A percentile compares a stretch with the other conserved stretches of the same genome.
Evolutionary conservation across 2,888 invertebrate species (phyloP).

Genomic region (Aleiodes leptofemur): DNA sequence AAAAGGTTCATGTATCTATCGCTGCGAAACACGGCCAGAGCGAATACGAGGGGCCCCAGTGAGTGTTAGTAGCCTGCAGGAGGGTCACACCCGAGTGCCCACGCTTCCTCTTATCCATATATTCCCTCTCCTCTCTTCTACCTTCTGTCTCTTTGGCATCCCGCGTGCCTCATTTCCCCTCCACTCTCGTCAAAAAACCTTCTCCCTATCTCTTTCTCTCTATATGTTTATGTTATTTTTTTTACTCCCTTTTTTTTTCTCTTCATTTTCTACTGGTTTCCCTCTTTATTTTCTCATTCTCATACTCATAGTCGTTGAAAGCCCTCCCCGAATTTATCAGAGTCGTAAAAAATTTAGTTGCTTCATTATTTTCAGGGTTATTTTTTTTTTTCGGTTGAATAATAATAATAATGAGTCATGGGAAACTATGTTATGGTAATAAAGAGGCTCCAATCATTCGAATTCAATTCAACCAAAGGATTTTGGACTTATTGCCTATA

Average conservation of each 20-base stretch:
- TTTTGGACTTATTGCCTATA: too few relatives aligned
- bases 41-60: conserved; percentile 60
- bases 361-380: background rate
- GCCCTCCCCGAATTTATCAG: too few relatives aligned
- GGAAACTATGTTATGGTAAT: too few relatives aligned
- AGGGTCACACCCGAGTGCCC: conserved; percentile 74
- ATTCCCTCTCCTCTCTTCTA: conserved; percentile 53
- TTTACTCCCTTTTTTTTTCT: background rate
- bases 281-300: too few relatives aligned
- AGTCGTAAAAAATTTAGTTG: too few relatives aligned
- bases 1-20: conserved; percentile 34
- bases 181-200: conserved; percentile 3
- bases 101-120: conserved; percentile 73
- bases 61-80: conserved; percentile 65
- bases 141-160: conserved; percentile 52
- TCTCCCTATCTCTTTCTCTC: conserved; percentile 50
- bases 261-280: conserved; percentile 4
- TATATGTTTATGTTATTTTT: conserved; percentile 18
- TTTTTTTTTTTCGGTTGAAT: too few relatives aligned
- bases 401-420: too few relatives aligned
- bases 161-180: conserved; percentile 22
- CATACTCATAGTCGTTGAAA: too few relatives aligned
- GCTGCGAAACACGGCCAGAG: conserved; percentile 49
- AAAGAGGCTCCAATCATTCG: too few relatives aligned
- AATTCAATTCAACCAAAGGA: too few relatives aligned